A percentile compares a stretch with the other conserved stretches of the same genome.
These are phyloP conservation scores for Malthinus seriepunctatus DNA, from an alignment of 2,888 invertebrate genomes.

Conservation along the genomic window DNA sequence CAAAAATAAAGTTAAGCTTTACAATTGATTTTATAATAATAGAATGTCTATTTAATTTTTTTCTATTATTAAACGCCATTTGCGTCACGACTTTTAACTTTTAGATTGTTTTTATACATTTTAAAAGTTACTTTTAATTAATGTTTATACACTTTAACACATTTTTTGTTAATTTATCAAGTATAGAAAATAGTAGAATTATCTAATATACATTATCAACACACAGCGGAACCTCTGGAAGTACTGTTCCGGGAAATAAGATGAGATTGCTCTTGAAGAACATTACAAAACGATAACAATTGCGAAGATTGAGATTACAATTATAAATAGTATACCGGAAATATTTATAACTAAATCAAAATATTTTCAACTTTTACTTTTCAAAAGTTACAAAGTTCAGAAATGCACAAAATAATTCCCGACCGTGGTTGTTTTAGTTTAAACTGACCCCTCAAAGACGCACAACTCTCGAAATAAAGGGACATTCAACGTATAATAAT, in stretches of 20 bases:
- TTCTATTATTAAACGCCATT: not conserved
- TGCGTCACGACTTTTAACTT: not conserved
- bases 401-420: too few species aligned
- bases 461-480: too few species aligned
- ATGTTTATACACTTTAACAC: not conserved
- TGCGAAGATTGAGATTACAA: constrained; percentile 22
- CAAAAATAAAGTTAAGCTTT: constrained; percentile 2
- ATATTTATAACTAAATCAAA: not conserved
- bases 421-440: too few species aligned
- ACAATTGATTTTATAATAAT: constrained; percentile 13
- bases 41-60: constrained; percentile 6
- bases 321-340: constrained; percentile 6
- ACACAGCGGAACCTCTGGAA: constrained; percentile 33
- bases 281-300: constrained; percentile 21
- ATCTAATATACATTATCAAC: constrained; percentile 29
- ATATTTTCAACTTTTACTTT: too few species aligned
- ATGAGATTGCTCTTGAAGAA: constrained; percentile 32
- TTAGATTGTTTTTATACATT: too few species aligned
- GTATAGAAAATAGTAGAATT: constrained; percentile 25
- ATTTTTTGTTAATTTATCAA: not conserved
- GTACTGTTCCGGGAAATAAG: constrained; percentile 38
- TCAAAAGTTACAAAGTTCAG: too few species aligned
- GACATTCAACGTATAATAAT: too few species aligned
- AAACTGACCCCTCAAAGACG: too few species aligned
- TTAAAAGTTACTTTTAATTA: not conserved